phyloP scores from a whole-genome alignment of 2,888 invertebrate species.

The Synanthedon tipuliformis region DNA sequence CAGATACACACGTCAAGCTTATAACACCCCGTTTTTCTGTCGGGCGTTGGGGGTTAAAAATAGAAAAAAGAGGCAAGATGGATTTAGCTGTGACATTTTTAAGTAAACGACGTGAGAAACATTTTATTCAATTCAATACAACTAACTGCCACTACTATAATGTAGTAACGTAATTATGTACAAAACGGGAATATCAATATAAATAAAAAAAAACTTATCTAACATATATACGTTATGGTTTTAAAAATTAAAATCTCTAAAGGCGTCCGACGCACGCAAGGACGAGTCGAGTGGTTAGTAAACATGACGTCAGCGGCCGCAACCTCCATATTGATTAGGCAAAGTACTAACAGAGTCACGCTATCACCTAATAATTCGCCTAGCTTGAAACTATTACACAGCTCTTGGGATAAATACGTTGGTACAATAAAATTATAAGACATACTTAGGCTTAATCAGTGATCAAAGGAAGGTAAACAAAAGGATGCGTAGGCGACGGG shows the following conservation, averaged over 20 bases:
- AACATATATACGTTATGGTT: background rate
- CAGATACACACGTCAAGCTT: no score
- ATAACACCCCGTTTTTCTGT: no score
- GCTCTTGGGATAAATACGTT: background rate
- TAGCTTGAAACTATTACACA: background rate
- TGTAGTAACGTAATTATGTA: no score
- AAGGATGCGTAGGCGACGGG: conserved; percentile 5
- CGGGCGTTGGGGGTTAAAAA: no score
- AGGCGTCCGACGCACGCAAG: conserved; percentile 29
- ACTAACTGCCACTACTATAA: no score
- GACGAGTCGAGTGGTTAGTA: conserved; percentile 34
- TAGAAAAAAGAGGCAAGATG: no score
- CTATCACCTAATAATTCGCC: conserved; percentile 16
- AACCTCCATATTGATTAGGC: conserved; percentile 56
- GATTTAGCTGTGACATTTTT: no score
- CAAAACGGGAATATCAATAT: no score
- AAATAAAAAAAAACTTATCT: no score
- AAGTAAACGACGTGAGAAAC: no score
- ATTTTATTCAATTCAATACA: no score
- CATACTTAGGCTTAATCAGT: conserved; percentile 2
- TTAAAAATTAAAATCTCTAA: conserved; percentile 14
- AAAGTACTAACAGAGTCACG: conserved; percentile 50
- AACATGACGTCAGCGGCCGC: conserved; percentile 51
- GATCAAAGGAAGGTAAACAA: conserved; percentile 1
- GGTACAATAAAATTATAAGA: background rate